Conservation (phyloP, 1,140 invertebrate species). For the Periplaneta americana region DNA sequence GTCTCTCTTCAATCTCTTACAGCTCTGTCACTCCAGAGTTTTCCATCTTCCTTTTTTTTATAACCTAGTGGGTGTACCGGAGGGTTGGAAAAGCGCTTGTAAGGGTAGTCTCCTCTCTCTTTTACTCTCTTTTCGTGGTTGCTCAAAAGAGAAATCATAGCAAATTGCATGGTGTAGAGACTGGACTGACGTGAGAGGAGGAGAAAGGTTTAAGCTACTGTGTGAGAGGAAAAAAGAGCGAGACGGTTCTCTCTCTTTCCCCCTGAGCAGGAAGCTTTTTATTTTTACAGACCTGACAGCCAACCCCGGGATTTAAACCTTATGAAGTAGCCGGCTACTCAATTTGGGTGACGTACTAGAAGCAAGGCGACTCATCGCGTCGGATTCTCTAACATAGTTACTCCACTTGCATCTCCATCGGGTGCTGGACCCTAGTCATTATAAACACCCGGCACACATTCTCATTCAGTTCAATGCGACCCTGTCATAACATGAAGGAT, state of each 20-base stretch:
- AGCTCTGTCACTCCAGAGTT: neutral
- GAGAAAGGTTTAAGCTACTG: neutral
- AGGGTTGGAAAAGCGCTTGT: neutral
- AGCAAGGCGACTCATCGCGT: neutral
- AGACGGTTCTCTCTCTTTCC: neutral
- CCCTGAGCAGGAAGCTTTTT: neutral
- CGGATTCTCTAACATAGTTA: neutral
- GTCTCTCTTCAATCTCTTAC: neutral
- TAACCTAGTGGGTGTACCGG: neutral
- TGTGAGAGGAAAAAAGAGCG: neutral
- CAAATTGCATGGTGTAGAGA: slow-evolving; percentile 3
- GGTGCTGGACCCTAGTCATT: too few relatives aligned
- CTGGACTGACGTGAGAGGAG: neutral
- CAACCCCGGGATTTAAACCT: too few relatives aligned
- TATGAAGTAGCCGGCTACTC: neutral
- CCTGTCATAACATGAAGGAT: too few relatives aligned
- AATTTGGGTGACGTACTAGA: neutral
- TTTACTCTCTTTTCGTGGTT: neutral
- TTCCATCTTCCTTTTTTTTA: neutral
- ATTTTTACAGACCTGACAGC: neutral
- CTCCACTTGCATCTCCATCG: too few relatives aligned
- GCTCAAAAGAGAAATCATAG: slow-evolving; percentile 8
- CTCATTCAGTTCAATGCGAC: too few relatives aligned
- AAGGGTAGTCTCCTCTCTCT: neutral
- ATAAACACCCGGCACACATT: too few relatives aligned